Evolutionary conservation across 1,140 invertebrate genomes (phyloP).

Genomic region (Bombus turneri): DNA sequence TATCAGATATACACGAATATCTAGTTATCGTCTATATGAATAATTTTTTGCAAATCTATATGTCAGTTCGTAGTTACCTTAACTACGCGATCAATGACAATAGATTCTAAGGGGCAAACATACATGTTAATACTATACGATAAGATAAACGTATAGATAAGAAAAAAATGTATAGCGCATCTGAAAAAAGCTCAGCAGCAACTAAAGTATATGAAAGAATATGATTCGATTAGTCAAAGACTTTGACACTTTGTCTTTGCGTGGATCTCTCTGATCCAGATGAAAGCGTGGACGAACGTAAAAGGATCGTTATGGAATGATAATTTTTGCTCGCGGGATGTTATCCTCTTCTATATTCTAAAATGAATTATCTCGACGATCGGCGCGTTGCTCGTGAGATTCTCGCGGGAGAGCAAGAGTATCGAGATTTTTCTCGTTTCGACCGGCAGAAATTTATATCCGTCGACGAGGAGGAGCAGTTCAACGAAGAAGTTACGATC

Average conservation of each 20-base stretch:
- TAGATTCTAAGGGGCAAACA: too few relatives aligned
- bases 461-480: slow-evolving; percentile 23
- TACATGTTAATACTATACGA: too few relatives aligned
- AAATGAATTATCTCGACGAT: neutral
- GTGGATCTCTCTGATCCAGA: neutral
- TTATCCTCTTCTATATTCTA: neutral
- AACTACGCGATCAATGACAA: too few relatives aligned
- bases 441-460: slow-evolving; percentile 9
- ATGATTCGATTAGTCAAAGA: neutral
- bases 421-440: slow-evolving; percentile 6
- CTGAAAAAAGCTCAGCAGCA: too few relatives aligned
- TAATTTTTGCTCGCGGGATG: neutral
- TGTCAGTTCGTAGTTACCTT: too few relatives aligned
- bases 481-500: slow-evolving; percentile 17
- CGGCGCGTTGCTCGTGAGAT: neutral
- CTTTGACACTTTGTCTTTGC: neutral
- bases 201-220: too few relatives aligned
- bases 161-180: too few relatives aligned
- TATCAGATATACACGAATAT: too few relatives aligned
- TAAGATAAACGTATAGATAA: too few relatives aligned
- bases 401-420: neutral
- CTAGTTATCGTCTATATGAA: too few relatives aligned
- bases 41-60: too few relatives aligned
- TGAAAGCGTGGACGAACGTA: neutral
- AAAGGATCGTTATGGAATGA: neutral